Evolutionary conservation across 2,888 invertebrate genomes (phyloP), one percentile per base, ranked within the genome.

Genomic region (Hydroisotoma schaefferi): DNA sequence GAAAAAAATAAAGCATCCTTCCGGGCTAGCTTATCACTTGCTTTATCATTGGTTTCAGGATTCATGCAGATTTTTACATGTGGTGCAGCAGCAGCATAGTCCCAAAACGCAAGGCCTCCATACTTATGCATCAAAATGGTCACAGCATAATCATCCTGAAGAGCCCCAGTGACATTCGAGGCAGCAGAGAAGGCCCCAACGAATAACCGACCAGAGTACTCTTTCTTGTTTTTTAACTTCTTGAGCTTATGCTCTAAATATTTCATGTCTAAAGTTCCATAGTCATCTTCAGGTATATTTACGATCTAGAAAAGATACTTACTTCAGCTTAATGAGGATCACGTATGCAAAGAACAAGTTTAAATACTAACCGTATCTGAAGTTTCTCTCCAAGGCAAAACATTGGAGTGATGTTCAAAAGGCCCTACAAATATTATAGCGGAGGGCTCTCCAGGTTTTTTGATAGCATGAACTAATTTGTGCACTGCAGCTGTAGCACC

Each of bases 141-240:
- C 8, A 93, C 86, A 0, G 86, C 85, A 2, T 90, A 84, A 73
- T 90, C 90, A 77, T 92, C 90, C 43, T 86, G 84, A 33, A 92
- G 75, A n/a, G 89, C 85, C 6, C 94, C 94, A 0, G 92, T 91
- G n/a, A 92, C 83, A 75, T 90, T 90, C 23, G 91, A 91, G 1
- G 89, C 90, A 0, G 89, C 90, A 25, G 87, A 85, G 77, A 94
- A 92, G 76, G 88, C 88, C 0, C 92, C 93, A 53, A 93, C 85
- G 77, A 93, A 78, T 73, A 83, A 82, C 60, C 84, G 79, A n/a
- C 84, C 84, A 20, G 62, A 59, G 15, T 71, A 70, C 28, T 71
- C 33, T 22, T 23, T 33, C 37, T 51, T 55, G 2, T 28, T 15
- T 2, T 47, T 47, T 2, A 57, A 2, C 28, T 54, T 53, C 20